A percentile compares a stretch with the other conserved stretches of the same genome.
Conservation (phyloP, 1,140 invertebrate genomes). For the Ceratitis capitata region DNA sequence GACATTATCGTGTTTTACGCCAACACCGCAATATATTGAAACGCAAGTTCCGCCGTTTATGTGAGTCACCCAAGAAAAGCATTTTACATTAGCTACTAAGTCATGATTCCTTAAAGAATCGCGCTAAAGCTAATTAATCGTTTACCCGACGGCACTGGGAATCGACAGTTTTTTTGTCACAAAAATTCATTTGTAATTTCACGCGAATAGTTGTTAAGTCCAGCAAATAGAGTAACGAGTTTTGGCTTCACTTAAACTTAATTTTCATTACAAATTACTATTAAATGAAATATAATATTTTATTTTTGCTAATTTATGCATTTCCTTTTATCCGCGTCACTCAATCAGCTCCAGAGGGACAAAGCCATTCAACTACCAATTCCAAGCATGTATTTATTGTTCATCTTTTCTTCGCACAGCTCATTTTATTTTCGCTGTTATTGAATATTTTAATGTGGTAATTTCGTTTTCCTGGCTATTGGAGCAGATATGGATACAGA, state of each 20-base stretch:
- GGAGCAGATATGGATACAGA: slow-evolving; percentile 19
- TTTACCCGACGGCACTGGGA: neutral
- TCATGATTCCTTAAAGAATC: slow-evolving; percentile 41
- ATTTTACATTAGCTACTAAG: slow-evolving; percentile 40
- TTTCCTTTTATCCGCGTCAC: neutral
- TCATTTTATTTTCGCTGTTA: neutral
- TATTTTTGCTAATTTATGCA: neutral
- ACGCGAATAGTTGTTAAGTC: neutral
- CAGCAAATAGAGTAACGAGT: neutral
- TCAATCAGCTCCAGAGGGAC: neutral
- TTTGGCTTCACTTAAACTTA: neutral
- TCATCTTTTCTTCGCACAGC: neutral
- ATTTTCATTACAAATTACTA: neutral
- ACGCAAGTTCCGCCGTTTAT: slow-evolving; percentile 2
- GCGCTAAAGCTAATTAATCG: neutral
- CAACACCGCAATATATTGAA: slow-evolving; percentile 39
- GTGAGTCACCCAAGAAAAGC: neutral
- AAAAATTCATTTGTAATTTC: neutral
- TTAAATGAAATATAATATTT: neutral
- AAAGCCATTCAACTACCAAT: slow-evolving; percentile 25
- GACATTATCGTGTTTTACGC: slow-evolving; percentile 56
- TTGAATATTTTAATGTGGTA: slow-evolving; percentile 36
- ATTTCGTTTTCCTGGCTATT: slow-evolving; percentile 27
- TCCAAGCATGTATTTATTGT: neutral
- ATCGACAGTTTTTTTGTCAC: neutral